These are phyloP conservation scores for Moxostoma hubbsi DNA, from an alignment of 2,797 vertebrate genomes.

Conservation along the genomic window DNA sequence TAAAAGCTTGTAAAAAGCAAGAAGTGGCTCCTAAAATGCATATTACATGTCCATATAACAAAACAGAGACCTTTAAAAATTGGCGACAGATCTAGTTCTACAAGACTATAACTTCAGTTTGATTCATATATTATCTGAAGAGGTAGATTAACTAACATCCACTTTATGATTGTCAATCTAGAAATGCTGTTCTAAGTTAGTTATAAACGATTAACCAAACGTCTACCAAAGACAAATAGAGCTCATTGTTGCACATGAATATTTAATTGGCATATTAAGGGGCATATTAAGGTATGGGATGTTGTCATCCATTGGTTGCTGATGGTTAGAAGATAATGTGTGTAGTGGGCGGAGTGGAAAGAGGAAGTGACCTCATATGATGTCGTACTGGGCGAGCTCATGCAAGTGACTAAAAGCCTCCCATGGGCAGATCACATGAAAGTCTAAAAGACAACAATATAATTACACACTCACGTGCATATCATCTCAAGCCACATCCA, in stretches of 20 bases:
- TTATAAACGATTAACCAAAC: not conserved
- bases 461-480: not conserved
- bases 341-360: constrained; percentile 10
- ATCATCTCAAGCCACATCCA: not conserved
- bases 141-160: too few species aligned
- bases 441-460: constrained; percentile 72
- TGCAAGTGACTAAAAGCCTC: constrained; percentile 91
- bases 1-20: not conserved
- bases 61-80: not conserved
- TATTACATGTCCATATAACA: constrained; percentile 21
- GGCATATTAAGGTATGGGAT: too few species aligned
- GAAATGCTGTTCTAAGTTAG: too few species aligned
- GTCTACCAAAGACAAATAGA: not conserved
- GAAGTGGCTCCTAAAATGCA: constrained; percentile 10
- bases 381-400: constrained; percentile 88
- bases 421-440: constrained; percentile 91
- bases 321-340: not conserved
- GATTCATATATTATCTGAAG: not conserved
- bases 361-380: constrained; percentile 77
- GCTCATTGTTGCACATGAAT: not conserved
- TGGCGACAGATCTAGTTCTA: not conserved
- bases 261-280: constrained; percentile 14
- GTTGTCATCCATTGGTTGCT: constrained; percentile 4
- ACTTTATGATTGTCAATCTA: too few species aligned
- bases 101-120: too few species aligned